Evolutionary conservation across 1,140 invertebrate species (phyloP).

Genomic region (Caenorhabditis inopinata): DNA sequence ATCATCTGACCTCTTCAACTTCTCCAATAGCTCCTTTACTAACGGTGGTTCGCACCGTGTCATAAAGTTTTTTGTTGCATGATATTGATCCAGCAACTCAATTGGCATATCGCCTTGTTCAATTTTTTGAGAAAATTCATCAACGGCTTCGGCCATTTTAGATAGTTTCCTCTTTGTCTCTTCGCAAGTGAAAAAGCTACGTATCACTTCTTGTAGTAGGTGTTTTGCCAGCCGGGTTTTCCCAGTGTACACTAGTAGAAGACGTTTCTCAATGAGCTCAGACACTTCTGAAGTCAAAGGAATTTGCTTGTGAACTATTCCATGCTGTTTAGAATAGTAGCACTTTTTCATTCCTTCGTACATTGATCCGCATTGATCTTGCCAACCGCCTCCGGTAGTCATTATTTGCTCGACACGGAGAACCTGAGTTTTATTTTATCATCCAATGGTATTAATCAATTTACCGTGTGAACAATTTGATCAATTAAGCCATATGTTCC

Average conservation of each 20-base stretch:
- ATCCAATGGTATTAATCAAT: not conserved
- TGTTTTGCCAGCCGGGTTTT: not conserved
- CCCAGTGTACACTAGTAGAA: not conserved
- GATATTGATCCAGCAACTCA: not conserved
- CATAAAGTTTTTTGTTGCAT: not conserved
- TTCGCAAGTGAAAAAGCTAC: not conserved
- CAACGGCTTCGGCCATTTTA: not conserved
- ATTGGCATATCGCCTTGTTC: not conserved
- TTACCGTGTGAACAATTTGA: conserved; percentile 5
- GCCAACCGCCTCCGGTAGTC: conserved; percentile 1
- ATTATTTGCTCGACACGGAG: not conserved
- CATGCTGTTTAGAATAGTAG: not conserved
- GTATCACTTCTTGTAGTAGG: not conserved
- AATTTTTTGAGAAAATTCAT: not conserved
- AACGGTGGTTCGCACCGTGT: not conserved
- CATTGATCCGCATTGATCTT: not conserved
- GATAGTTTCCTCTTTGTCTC: not conserved
- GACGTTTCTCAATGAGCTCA: not conserved
- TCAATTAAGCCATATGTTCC: not conserved
- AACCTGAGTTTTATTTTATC: not conserved
- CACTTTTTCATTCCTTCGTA: not conserved
- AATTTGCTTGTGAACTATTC: not conserved
- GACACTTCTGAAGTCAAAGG: not conserved
- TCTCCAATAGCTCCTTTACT: not conserved
- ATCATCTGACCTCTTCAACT: not conserved